Evolutionary conservation across 2,113 vertebrate genomes (phyloP).

Genomic region (Boulengeromyrus knoepffleri): DNA sequence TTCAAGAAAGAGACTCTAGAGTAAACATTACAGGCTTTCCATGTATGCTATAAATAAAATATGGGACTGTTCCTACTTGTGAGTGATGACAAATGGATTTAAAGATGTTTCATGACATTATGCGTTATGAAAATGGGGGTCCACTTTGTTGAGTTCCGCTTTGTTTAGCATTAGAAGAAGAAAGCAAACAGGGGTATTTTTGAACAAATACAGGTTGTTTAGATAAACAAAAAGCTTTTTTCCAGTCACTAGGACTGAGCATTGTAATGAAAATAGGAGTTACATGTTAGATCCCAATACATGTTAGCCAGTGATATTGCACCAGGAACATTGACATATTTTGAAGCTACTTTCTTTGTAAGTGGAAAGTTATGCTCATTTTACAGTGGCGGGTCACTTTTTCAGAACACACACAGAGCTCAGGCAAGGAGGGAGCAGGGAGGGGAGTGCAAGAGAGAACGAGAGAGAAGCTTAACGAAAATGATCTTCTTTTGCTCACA

Average conservation of each 20-base stretch:
- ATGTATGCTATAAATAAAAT: background rate
- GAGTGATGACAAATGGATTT: background rate
- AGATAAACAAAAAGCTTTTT: background rate
- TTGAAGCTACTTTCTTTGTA: background rate
- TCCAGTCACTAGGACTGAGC: background rate
- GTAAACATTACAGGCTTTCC: background rate
- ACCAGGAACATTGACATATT: background rate
- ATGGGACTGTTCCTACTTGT: background rate
- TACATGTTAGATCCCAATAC: background rate
- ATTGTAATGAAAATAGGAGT: background rate
- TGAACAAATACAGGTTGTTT: background rate
- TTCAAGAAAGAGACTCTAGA: background rate
- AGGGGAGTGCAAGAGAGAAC: background rate
- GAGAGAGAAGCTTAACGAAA: slow-evolving; percentile 2
- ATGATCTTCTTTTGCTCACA: background rate
- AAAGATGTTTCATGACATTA: background rate
- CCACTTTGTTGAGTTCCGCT: background rate
- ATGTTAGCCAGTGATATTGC: background rate
- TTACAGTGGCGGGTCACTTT: slow-evolving; percentile 70
- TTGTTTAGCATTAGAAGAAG: background rate
- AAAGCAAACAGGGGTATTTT: background rate
- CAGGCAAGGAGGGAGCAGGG: background rate
- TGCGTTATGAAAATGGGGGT: background rate
- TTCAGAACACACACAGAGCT: background rate
- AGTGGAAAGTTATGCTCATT: slow-evolving; percentile 22